phyloP scores from a whole-genome alignment of 2,888 invertebrate species.

The Syritta pipiens region DNA sequence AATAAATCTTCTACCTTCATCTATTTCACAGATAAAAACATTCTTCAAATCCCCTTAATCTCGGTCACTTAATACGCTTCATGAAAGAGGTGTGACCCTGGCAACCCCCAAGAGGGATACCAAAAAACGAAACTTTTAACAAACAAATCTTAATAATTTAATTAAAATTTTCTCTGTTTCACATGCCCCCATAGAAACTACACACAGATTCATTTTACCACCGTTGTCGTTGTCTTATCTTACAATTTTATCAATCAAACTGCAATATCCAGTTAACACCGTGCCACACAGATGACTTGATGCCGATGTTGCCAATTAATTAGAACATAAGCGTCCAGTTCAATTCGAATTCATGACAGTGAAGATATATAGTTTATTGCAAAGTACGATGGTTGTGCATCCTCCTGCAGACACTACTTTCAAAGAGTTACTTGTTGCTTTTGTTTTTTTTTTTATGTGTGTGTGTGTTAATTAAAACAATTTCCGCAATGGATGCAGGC shows the following conservation, averaged over 20 bases:
- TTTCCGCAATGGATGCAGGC: slow-evolving; percentile 70
- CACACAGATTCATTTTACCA: slow-evolving; percentile 1
- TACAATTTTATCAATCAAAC: slow-evolving; percentile 63
- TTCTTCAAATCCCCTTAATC: too few species aligned
- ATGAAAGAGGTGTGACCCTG: not conserved
- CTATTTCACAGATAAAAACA: slow-evolving; percentile 18
- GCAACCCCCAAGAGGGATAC: not conserved
- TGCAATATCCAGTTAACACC: slow-evolving; percentile 58
- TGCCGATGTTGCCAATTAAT: slow-evolving; percentile 3
- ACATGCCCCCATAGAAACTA: not conserved
- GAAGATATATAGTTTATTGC: slow-evolving; percentile 60
- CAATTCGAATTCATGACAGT: slow-evolving; percentile 38
- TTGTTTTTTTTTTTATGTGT: slow-evolving; percentile 30
- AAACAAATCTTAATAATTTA: slow-evolving; percentile 13
- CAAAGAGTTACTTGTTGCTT: too few species aligned
- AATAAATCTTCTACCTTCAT: too few species aligned
- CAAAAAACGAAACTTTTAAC: not conserved
- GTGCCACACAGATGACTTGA: slow-evolving; percentile 20
- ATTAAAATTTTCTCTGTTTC: slow-evolving; percentile 8
- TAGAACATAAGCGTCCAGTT: slow-evolving; percentile 20
- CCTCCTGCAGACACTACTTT: too few species aligned
- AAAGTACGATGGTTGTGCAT: too few species aligned
- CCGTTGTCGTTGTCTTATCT: slow-evolving; percentile 26
- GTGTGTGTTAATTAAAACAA: slow-evolving; percentile 71
- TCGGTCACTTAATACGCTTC: too few species aligned